Percentiles rank a stretch among this genome's conserved stretches.
Conservation (phyloP, 2,888 invertebrate genomes). For the Nomada lathburiana region DNA sequence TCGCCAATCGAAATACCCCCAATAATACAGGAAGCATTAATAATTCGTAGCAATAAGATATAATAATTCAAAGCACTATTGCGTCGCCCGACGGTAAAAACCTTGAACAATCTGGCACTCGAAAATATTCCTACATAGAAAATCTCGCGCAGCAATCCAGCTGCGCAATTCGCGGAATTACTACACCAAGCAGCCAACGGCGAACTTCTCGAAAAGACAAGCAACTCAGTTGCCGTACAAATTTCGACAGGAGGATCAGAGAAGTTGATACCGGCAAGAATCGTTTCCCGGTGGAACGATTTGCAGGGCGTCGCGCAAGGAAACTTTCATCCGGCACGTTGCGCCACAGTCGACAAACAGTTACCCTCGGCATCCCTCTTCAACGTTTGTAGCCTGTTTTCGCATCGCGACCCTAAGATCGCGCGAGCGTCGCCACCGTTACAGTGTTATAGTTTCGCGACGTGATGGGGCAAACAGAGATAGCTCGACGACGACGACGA, state of each 20-base stretch:
- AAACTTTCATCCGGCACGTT: constrained; percentile 36
- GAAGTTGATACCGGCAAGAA: background rate
- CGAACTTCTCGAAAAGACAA: background rate
- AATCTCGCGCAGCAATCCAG: no score
- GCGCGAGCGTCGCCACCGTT: constrained; percentile 47
- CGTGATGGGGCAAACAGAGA: constrained; percentile 43
- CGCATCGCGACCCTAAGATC: constrained; percentile 62
- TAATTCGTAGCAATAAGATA: no score
- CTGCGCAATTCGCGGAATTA: no score
- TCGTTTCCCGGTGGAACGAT: constrained; percentile 25
- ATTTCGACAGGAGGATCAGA: background rate
- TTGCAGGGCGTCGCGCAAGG: constrained; percentile 20
- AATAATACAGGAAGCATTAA: no score
- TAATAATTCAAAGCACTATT: no score
- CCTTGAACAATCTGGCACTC: no score
- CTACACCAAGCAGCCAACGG: no score
- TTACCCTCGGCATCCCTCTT: constrained; percentile 28
- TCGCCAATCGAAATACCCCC: no score
- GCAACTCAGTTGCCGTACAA: background rate
- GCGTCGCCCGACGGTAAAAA: no score
- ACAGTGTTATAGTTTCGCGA: constrained; percentile 69
- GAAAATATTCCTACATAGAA: no score
- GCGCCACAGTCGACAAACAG: constrained; percentile 37
- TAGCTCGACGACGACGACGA: background rate
- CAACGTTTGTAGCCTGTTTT: constrained; percentile 3